Evolutionary conservation across 2,888 invertebrate genomes (phyloP), one percentile per base, ranked within the genome.

Genomic region (Chironomus riparius): DNA sequence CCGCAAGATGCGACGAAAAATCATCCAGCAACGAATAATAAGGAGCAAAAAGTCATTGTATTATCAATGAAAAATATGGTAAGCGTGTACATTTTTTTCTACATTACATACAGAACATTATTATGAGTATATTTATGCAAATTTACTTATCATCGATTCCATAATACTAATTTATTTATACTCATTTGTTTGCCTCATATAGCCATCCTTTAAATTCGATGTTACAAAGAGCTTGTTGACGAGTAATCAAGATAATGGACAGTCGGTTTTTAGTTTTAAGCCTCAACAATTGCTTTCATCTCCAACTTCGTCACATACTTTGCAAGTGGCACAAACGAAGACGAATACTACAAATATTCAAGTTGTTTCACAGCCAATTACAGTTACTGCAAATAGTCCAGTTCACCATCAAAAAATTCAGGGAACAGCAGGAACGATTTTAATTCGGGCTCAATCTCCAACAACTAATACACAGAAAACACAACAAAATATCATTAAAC

Each of bases 21-120:
- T 38, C 38, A 28, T 18, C 18, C 61, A 24, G 6, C 61, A 22
- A 72, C 38, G 38, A 38, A 38, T 38, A 38, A 74, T n/a, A 74
- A 48, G 24, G 65, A 65, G 21, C 65, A 18, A n/a, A 74, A 74
- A 74, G 74, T 74, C 48, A 74, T 74, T 68, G 74, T 74, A 10
- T 21, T 74, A 21, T 74, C 74, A 15, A 65, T 74, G 68, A 74
- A 74, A 38, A 22, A 74, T 22, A 47, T 65, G 65, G 74, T 74
- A 62, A 74, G 48, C 38, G 38, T 38, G 38, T 56, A 56, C n/a
- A 4, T 56, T 50, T 50, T 56, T 50, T 15, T 50, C 56, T 18
- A 10, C 10, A 38, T 38, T 10, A 38, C 38, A 38, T 38, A 38
- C 38, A 38, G 38, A 4, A 5, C 1, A 28, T 28, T 28, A 5